Evolutionary conservation across 1,140 invertebrate species (phyloP).

Genomic region (Schlechtendalia chinensis): DNA sequence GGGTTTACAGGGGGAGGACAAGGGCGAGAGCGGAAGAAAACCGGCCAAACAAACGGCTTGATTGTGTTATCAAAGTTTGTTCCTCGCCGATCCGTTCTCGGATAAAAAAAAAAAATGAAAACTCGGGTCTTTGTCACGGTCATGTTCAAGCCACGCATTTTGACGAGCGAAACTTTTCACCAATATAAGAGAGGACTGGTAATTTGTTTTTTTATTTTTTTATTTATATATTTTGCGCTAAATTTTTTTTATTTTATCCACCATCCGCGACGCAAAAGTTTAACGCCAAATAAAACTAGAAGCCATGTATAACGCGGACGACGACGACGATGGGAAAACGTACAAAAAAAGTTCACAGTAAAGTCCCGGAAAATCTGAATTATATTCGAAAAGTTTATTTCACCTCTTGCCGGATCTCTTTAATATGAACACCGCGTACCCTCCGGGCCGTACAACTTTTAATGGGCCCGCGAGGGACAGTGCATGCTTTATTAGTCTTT

Average conservation of each 20-base stretch:
- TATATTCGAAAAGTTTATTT: constrained; percentile 48
- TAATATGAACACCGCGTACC: constrained; percentile 22
- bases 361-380: constrained; percentile 43
- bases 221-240: constrained; percentile 43
- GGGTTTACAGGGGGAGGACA: neutral
- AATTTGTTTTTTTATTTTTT: constrained; percentile 46
- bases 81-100: neutral
- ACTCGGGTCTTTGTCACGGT: constrained; percentile 28
- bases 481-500: too few relatives aligned
- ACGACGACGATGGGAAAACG: neutral
- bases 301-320: neutral
- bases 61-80: constrained; percentile 44
- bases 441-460: constrained; percentile 12
- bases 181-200: constrained; percentile 26
- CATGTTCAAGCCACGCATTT: constrained; percentile 20
- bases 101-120: constrained; percentile 20
- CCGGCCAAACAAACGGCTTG: neutral
- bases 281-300: constrained; percentile 26
- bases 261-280: neutral
- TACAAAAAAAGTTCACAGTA: constrained; percentile 28
- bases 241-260: neutral
- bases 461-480: neutral
- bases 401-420: constrained; percentile 37
- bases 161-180: constrained; percentile 41
- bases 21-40: neutral